phyloP scores from a whole-genome alignment of 2,797 vertebrate genomes.

The Melanotaenia pygmaea region DNA sequence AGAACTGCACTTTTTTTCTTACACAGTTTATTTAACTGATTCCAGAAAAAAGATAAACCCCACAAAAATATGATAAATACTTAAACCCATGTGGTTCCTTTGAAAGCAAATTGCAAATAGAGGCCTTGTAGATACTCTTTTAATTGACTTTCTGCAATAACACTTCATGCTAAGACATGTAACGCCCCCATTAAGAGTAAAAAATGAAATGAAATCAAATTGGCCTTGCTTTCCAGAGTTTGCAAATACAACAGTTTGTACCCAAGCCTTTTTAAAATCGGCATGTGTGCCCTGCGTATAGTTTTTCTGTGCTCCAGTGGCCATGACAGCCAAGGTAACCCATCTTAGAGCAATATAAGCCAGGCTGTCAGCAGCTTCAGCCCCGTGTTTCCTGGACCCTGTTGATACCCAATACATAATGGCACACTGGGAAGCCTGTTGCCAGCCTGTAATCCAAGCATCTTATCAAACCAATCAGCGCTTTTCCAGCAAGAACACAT shows the following conservation, averaged over 20 bases:
- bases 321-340: conserved; percentile 62
- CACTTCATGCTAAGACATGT: neutral
- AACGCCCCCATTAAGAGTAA: neutral
- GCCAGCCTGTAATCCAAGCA: conserved; percentile 71
- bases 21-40: no score
- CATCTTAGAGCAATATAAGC: conserved; percentile 58
- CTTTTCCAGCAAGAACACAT: conserved; percentile 70
- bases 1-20: no score
- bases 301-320: conserved; percentile 49
- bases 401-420: conserved; percentile 66
- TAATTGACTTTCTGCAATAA: neutral
- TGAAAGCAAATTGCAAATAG: neutral
- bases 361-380: conserved; percentile 66
- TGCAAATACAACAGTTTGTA: conserved; percentile 14
- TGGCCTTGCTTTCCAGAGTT: neutral
- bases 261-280: conserved; percentile 36
- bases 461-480: conserved; percentile 80
- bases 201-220: conserved; percentile 7
- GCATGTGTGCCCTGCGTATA: conserved; percentile 26
- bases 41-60: neutral
- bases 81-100: neutral
- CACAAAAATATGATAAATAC: neutral
- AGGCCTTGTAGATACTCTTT: no score
- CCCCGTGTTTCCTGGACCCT: conserved; percentile 62
- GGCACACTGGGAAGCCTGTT: conserved; percentile 60